These are phyloP conservation scores for Prolemur simus DNA, from an alignment of 2,113 vertebrate species.

Conservation along the genomic window DNA sequence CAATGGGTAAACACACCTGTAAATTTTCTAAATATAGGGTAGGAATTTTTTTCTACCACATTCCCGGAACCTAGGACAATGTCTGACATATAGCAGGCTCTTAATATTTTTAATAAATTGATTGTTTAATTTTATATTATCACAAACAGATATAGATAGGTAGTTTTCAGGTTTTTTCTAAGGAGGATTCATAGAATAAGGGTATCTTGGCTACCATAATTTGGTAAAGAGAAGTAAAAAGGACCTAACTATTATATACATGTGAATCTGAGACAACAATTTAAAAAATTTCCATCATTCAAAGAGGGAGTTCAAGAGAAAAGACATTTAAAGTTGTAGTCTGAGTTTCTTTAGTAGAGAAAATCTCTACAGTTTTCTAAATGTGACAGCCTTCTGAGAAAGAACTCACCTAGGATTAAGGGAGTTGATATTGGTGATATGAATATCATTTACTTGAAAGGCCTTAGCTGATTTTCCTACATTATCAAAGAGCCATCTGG, in stretches of 20 bases:
- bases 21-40: background rate
- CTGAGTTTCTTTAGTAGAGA: background rate
- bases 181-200: background rate
- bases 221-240: slow-evolving; percentile 27
- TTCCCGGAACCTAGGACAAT: background rate
- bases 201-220: background rate
- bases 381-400: background rate
- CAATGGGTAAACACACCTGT: background rate
- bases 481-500: background rate
- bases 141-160: background rate
- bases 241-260: background rate
- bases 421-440: background rate
- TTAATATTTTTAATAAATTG: background rate
- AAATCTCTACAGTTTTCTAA: background rate
- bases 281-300: background rate
- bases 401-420: background rate
- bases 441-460: background rate
- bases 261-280: background rate
- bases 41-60: background rate
- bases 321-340: background rate
- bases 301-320: background rate
- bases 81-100: background rate
- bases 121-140: background rate
- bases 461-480: background rate
- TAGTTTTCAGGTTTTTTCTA: background rate